phyloP scores from a whole-genome alignment of 2,113 vertebrate genomes.

The Nansenia antarctica region DNA sequence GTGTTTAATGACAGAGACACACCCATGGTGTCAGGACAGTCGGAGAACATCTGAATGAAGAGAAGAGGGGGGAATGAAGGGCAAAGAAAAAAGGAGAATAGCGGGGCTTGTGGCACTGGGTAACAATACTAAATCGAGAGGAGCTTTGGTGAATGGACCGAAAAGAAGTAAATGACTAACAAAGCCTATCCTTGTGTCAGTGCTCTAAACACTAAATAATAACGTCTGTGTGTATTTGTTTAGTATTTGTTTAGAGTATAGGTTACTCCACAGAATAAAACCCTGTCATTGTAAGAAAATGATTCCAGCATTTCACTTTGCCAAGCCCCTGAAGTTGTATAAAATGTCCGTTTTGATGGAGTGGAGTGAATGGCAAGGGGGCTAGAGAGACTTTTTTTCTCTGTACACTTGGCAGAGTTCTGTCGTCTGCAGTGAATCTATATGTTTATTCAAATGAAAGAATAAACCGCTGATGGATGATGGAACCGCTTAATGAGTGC shows the following conservation, averaged over 20 bases:
- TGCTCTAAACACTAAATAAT: too few relatives aligned
- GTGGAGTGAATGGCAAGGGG: neutral
- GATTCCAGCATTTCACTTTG: neutral
- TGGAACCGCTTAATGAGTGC: neutral
- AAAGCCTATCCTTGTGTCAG: too few relatives aligned
- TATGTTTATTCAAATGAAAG: neutral
- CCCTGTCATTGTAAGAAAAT: neutral
- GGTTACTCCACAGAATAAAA: neutral
- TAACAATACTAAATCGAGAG: too few relatives aligned
- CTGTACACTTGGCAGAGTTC: neutral
- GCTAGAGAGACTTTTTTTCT: neutral
- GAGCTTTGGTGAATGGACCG: too few relatives aligned
- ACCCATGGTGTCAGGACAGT: neutral
- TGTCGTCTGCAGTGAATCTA: neutral
- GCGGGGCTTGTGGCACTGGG: too few relatives aligned
- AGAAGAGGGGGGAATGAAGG: too few relatives aligned
- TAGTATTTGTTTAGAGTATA: too few relatives aligned
- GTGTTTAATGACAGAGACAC: neutral
- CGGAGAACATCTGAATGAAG: too few relatives aligned
- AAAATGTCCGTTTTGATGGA: neutral
- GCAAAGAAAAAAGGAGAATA: too few relatives aligned
- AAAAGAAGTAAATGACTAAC: too few relatives aligned
- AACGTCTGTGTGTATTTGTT: neutral
- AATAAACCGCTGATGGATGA: neutral
- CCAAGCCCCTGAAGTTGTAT: neutral